Evolutionary conservation across 2,797 vertebrate species (phyloP).

Genomic region (Balearica regulorum): DNA sequence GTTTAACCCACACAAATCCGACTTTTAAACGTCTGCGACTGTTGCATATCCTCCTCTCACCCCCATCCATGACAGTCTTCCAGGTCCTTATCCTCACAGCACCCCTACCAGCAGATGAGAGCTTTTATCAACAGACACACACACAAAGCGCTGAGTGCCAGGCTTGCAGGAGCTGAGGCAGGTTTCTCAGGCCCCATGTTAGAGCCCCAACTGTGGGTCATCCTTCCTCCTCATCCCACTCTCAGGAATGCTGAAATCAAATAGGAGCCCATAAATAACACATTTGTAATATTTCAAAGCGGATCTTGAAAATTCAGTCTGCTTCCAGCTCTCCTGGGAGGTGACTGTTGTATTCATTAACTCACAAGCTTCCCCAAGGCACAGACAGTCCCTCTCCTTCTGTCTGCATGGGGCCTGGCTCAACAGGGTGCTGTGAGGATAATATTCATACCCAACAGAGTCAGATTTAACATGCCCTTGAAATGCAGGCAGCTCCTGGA

Average conservation of each 20-base stretch:
- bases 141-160: rapidly evolving
- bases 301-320: background rate
- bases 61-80: constrained; percentile 2
- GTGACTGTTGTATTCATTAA: constrained; percentile 1
- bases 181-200: rapidly evolving
- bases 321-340: constrained; percentile 21
- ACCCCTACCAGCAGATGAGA: constrained; percentile 23
- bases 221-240: background rate
- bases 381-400: constrained; percentile 25
- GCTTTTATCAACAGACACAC: constrained; percentile 1
- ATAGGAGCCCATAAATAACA: background rate
- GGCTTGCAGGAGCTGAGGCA: background rate
- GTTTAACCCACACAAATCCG: constrained; percentile 59
- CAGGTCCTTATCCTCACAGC: constrained; percentile 47
- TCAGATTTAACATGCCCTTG: constrained; percentile 29
- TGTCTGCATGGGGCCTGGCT: background rate
- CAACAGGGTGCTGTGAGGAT: background rate
- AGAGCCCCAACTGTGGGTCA: background rate
- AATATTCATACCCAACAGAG: background rate
- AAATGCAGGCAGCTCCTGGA: constrained; percentile 1
- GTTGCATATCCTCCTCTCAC: constrained; percentile 51
- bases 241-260: background rate
- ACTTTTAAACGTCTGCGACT: background rate
- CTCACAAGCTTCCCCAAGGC: background rate
- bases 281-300: background rate